Percentiles rank a stretch among this genome's conserved stretches.
Evolutionary conservation across 2,888 invertebrate species (phyloP).

Genomic region (Lathronympha strigana): DNA sequence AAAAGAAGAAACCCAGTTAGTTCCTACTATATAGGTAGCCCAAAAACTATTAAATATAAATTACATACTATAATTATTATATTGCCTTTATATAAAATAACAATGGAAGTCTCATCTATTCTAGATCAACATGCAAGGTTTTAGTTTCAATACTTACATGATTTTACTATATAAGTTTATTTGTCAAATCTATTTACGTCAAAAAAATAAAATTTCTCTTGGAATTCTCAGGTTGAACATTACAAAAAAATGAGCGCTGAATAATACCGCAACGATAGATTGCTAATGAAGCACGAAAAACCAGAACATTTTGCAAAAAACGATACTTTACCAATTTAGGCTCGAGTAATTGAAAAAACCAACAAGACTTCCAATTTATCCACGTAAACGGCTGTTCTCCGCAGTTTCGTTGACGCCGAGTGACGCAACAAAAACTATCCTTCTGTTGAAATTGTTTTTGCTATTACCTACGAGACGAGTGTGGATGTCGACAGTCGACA

Average conservation of each 20-base stretch:
- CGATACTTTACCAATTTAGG: slow-evolving; percentile 8
- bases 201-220: too few relatives aligned
- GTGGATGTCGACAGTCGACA: slow-evolving; percentile 61
- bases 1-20: too few relatives aligned
- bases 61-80: too few relatives aligned
- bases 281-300: slow-evolving; percentile 8
- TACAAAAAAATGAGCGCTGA: background rate
- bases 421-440: slow-evolving; percentile 49
- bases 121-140: too few relatives aligned
- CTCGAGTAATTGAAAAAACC: slow-evolving; percentile 3
- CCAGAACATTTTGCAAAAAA: slow-evolving; percentile 7
- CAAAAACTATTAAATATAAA: too few relatives aligned
- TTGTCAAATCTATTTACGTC: too few relatives aligned
- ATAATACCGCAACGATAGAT: background rate
- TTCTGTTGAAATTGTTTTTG: slow-evolving; percentile 57
- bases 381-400: slow-evolving; percentile 33
- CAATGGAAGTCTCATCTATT: too few relatives aligned
- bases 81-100: too few relatives aligned
- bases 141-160: too few relatives aligned
- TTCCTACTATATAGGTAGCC: too few relatives aligned
- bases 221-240: background rate
- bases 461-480: slow-evolving; percentile 50
- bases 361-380: slow-evolving; percentile 19
- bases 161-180: too few relatives aligned
- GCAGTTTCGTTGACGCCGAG: slow-evolving; percentile 43